Base-by-base conservation (phyloP, 35 echinoderm and acorn worm genomes). In the Chiridota heheva region DNA sequence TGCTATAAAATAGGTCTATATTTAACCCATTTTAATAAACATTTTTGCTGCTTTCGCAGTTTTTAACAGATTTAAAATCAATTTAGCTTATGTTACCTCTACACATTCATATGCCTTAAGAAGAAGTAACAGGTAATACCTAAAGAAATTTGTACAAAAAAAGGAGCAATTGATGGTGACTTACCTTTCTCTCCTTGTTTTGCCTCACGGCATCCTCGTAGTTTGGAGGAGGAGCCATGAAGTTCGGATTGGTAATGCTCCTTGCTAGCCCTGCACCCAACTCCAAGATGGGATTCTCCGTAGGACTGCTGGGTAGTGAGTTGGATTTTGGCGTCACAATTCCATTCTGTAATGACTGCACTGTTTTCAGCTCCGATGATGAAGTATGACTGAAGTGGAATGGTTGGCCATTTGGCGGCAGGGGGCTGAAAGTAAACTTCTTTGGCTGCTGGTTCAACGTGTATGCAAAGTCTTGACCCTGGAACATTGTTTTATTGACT, bases 171-270 rank as follows among this genome's bases (percentile, higher is more conserved):
- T 29, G 10, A 41, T 39, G 1, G 24, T 5, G 27, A 58, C 71
- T 69, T 43, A 84, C 81, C 86, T 95, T 89, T 27, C 92, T 85
- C 36, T 86, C 87, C 58, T 86, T 96, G 38, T 48, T 86, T 42
- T 96, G 91, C 47, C 92, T 66, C 15, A 96, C 82, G 51, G 92
- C 92, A 55, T 96, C 92, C 53, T 96, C 92, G 82, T 96, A 96
- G 56, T 87, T 96, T 17, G 92, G 92, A 36, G 92, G 92, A 13
- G 92, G 92, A 82, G 38, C 82, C 41, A 83, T 70, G 72, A 92
- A 92, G 40, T 71, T 82, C 60, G 82, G 86, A 20, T 79, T 82
- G 28, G 88, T 90, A 34, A 90, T 55, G 38, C 80, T 84, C 36
- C 88, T 20, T 60, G 88, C 60, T 36, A 88, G 46, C 5, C 78